Evolutionary conservation across 2,113 vertebrate genomes (phyloP), one percentile per base, ranked within the genome.

Genomic region (Rattus rattus): DNA sequence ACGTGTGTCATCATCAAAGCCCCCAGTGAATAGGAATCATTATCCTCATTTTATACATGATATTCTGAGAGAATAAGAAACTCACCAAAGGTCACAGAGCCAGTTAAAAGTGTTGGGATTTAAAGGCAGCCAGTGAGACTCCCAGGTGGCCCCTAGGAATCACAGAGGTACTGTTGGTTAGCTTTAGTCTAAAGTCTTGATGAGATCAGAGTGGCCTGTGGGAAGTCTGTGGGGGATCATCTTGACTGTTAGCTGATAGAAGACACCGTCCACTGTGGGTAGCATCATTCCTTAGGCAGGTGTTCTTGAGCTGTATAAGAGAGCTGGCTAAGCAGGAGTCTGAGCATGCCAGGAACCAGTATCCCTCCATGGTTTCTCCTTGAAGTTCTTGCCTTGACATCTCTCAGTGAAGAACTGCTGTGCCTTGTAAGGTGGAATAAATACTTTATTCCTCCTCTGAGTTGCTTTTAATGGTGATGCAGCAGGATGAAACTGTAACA

Each of bases 11-110:
- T 95, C 63, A 93, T 65, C 63, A 76, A 94, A 92, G 75, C 43
- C 63, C 11, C 33, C 22, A 6, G 22, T 75, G n/a, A 91, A n/a
- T n/a, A 67, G 39, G 36, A 90, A 90, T 88, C 65, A 81, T 92
- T 94, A 93, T 83, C 16, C 13, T 94, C 88, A 80, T 92, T 95
- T 90, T 83, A 96, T 33, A 94, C 77, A 52, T 39, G 61, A 93
- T 56, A 2, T 30, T 88, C 19, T 1, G 33, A 75, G 63, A 95
- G 54, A 87, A 17, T 61, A 33, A 49, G 20, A 91, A 85, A 54
- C 26, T 92, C 56, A 81, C 30, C 33, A 43, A 89, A 92, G 67
- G 36, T 92, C 80, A 81, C 75, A 87, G 26, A 61, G 56, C 52
- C 75, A 72, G 33, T n/a, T 30, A 92, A 36, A 4, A 56, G 4